A percentile compares a stretch with the other conserved stretches of the same genome.
Evolutionary conservation across 2,113 vertebrate genomes (phyloP).

Genomic region (Actenoides hombroni): DNA sequence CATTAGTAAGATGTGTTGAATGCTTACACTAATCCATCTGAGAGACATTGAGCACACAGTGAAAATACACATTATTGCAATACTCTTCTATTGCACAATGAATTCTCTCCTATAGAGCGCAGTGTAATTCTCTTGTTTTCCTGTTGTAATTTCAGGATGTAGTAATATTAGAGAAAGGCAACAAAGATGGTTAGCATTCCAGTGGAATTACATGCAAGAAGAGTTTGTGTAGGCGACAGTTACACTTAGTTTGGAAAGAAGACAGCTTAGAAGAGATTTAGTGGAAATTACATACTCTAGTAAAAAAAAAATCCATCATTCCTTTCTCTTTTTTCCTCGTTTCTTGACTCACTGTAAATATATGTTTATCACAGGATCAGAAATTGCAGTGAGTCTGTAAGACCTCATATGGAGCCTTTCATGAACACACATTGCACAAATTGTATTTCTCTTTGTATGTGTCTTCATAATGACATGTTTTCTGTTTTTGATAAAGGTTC

Average conservation of each 20-base stretch:
- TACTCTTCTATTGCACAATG: background rate
- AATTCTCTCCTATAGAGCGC: slow-evolving; percentile 11
- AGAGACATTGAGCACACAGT: background rate
- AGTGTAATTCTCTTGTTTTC: slow-evolving; percentile 34
- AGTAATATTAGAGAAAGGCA: background rate
- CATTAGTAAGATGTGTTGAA: background rate
- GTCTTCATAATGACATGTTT: slow-evolving; percentile 47
- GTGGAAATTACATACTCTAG: background rate
- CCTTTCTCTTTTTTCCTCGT: background rate
- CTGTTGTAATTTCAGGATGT: background rate
- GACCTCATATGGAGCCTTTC: slow-evolving; percentile 45
- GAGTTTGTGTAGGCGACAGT: background rate
- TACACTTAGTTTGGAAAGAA: background rate
- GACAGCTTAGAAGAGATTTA: background rate
- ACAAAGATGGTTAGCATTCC: background rate
- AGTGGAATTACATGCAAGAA: background rate
- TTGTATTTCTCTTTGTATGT: slow-evolving; percentile 5
- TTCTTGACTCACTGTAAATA: slow-evolving; percentile 24
- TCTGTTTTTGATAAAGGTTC: slow-evolving; percentile 22
- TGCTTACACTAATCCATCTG: background rate
- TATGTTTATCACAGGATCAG: slow-evolving; percentile 26
- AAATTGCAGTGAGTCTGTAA: background rate
- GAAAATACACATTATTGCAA: background rate
- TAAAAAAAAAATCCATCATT: background rate
- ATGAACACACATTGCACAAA: background rate